Evolutionary conservation across 1,140 invertebrate genomes (phyloP), one percentile per base, ranked within the genome.

Genomic region (Aleiodes sp.): DNA sequence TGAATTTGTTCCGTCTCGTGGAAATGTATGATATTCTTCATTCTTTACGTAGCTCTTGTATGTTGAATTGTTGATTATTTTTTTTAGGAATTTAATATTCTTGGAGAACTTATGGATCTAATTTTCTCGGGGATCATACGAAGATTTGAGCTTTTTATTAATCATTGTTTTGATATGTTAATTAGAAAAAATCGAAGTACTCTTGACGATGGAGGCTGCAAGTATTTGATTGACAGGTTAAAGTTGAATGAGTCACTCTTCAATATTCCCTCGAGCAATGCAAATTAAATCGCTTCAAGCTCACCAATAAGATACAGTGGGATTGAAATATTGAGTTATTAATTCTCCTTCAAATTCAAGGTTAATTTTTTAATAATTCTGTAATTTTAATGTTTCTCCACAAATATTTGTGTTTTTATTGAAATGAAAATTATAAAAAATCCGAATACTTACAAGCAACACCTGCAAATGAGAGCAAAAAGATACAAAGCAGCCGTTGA

Each of bases 1-100:
- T 73, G 72, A 76, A 82, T 81, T 80, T 73, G 79, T 81, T 81
- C 71, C 79, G 72, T 77, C 28, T 41, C 41, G 7, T 12, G 43
- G 6, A 24, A 67, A 59, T 70, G 68, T 68, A 43, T 43, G 46
- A 28, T 59, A 61, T 61, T 69, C 65, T 65, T 39, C 19, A 52
- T 56, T 69, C 12, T 19, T 68, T 26, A 24, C 57, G 16, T 39
- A 37, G 29, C 52, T 52, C 43, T 16, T 10, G 28, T 21, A 31
- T 21, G 19, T 3, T 33, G 24, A 26, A 35, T 35, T 43, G n/a
- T 59, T 9, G 26, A 10, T 56, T 26, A 31, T 12, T 29, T 29
- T 59, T 4, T 59, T n/a, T 31, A n/a, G 2, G 1, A 33, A 33
- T 8, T 33, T 33, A 8, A 1, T 33, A n/a, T n/a, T n/a, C n/a